These are phyloP conservation scores for Gymnogyps californianus DNA, from an alignment of 2,113 vertebrate genomes.

Conservation along the genomic window DNA sequence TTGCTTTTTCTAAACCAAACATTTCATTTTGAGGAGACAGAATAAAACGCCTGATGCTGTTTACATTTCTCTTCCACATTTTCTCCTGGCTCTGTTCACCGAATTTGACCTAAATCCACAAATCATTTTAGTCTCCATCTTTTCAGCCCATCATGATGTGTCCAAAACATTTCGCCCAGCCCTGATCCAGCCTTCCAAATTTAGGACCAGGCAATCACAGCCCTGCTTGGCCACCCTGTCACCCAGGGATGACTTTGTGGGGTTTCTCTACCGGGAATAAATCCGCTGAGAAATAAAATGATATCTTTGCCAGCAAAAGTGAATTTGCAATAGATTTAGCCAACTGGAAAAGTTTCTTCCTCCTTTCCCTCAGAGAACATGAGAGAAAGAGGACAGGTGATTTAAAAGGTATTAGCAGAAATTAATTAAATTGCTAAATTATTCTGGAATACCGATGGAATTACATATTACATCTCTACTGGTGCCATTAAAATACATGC, in stretches of 20 bases:
- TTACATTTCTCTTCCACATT: background rate
- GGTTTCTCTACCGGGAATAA: background rate
- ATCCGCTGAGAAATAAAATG: background rate
- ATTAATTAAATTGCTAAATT: constrained; percentile 48
- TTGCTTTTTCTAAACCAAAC: background rate
- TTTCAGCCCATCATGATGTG: background rate
- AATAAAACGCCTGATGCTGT: background rate
- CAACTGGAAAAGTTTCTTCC: background rate
- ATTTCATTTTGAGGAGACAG: background rate
- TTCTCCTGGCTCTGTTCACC: background rate
- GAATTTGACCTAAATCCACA: background rate
- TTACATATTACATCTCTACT: background rate
- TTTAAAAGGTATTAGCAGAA: constrained; percentile 34
- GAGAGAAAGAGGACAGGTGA: background rate
- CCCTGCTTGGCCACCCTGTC: background rate
- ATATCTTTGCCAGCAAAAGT: background rate
- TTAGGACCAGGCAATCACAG: background rate
- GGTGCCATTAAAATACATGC: background rate
- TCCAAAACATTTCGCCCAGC: background rate
- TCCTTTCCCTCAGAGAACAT: background rate
- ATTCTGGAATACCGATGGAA: constrained; percentile 38
- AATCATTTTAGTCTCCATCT: background rate
- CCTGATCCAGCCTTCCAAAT: background rate
- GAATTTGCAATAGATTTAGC: background rate
- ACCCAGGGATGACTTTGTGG: background rate